Conservation (phyloP, 2,888 invertebrate genomes). For the Poecilus cupreus region DNA sequence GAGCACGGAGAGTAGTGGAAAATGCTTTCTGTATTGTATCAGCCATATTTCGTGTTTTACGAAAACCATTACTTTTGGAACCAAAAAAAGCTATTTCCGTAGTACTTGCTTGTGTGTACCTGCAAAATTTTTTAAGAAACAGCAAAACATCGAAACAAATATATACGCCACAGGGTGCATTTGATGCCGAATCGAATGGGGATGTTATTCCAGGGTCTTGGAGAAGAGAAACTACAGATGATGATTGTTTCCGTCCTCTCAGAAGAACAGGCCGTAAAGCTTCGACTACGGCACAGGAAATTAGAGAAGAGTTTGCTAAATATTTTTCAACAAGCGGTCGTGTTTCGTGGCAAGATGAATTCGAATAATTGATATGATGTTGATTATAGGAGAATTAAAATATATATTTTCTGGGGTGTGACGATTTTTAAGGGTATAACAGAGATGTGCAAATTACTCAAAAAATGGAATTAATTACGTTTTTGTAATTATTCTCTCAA, state of each 20-base stretch:
- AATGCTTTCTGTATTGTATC: constrained; percentile 61
- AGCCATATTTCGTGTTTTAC: constrained; percentile 61
- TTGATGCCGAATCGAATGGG: constrained; percentile 63
- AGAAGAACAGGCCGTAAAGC: constrained; percentile 61
- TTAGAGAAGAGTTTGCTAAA: constrained; percentile 62
- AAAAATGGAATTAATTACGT: too few species aligned
- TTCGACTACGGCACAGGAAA: constrained; percentile 60
- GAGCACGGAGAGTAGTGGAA: constrained; percentile 62
- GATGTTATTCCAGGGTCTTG: constrained; percentile 62
- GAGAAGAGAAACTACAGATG: constrained; percentile 61
- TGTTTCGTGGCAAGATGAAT: constrained; percentile 63
- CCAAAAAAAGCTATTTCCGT: constrained; percentile 62
- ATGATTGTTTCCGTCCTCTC: constrained; percentile 60
- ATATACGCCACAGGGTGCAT: constrained; percentile 62
- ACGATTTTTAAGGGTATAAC: too few species aligned
- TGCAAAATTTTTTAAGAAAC: constrained; percentile 64
- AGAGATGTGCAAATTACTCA: too few species aligned
- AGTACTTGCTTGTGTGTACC: constrained; percentile 62
- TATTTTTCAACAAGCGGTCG: constrained; percentile 63
- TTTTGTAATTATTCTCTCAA: too few species aligned
- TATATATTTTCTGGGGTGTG: too few species aligned
- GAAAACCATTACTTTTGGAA: constrained; percentile 63
- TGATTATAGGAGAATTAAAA: too few species aligned
- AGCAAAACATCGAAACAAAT: constrained; percentile 59
- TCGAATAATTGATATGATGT: too few species aligned